Base-by-base conservation (phyloP, 2,797 vertebrate genomes). In the Enteromius fasciolatus region DNA sequence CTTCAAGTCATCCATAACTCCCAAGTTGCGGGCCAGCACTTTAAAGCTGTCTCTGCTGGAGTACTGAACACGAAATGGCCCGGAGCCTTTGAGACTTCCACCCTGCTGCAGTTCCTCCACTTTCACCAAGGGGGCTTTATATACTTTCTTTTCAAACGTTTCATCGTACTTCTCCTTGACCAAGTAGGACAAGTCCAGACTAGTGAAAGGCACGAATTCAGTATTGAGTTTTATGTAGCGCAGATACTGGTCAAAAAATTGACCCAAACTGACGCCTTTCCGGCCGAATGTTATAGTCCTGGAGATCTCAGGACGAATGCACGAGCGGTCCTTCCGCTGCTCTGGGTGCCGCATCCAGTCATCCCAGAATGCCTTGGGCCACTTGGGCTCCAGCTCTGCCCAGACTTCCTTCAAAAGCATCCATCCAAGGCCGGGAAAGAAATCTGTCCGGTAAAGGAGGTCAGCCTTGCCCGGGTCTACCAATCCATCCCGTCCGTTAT, bases 211-310 rank as follows among this genome's bases (percentile, higher is more conserved):
- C 95, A 99, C 97, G 69, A 97, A 97, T 73, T 96, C 94, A 87
- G 96, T 94, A 90, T 98, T 99, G 28, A 99, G 95, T 88, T 96
- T 96, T 90, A 99, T 98, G 83, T 97, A 97, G 73, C 96, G 97
- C 23, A 99, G 89, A 82, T 99, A 98, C 85, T 98, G 97, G 86
- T 99, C 98, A 68, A 97, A 99, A 86, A 99, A 99, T 44, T 99
- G 98, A 83, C 98, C 97, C 20, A 98, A 94, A 91, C 98, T 99
- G 4, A 99, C 97, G 0, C 98, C 98, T 66, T 97, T 97, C 0
- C 97, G 93, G 20, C 97, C 97, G 8, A 99, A 99, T 0, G 98
- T 99, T 85, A 98, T 93, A 2, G 98, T 98, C n/a, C 98, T 90
- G 0, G 98, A 98, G 69, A 99, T 92, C 80, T 99, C 98, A 0